phyloP scores from a whole-genome alignment of 1,140 invertebrate species.

The Megathymus violae region DNA sequence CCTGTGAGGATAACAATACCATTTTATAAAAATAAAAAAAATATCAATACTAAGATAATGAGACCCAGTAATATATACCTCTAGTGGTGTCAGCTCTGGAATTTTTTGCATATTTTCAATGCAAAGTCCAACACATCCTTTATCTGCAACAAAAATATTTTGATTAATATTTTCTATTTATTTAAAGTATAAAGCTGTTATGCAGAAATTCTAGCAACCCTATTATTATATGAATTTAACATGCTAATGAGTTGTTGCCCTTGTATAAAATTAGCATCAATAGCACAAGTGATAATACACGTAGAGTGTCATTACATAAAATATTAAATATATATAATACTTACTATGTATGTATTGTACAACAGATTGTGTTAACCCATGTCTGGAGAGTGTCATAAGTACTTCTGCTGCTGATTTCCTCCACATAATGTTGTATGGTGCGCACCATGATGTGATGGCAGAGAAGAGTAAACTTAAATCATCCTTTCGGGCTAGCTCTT shows the following conservation, averaged over 20 bases:
- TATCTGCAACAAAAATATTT: conserved; percentile 87
- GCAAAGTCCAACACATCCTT: conserved; percentile 96
- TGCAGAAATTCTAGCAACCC: no score
- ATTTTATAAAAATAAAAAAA: no score
- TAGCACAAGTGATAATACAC: background rate
- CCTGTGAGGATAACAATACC: no score
- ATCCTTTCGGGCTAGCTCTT: conserved; percentile 98
- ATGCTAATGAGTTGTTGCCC: conserved; percentile 4
- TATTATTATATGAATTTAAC: no score
- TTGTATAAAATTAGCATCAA: background rate
- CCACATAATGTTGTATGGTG: conserved; percentile 96
- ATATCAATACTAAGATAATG: no score
- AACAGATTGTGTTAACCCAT: conserved; percentile 95
- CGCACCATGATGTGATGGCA: conserved; percentile 97
- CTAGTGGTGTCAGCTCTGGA: conserved; percentile 95
- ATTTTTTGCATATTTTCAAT: conserved; percentile 98
- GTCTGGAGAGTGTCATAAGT: conserved; percentile 96
- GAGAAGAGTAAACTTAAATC: conserved; percentile 98
- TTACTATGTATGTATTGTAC: conserved; percentile 98
- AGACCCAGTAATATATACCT: conserved; percentile 86
- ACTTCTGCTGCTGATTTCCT: conserved; percentile 98
- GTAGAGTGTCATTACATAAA: conserved; percentile 2
- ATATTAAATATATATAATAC: conserved; percentile 72
- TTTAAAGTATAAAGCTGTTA: no score
- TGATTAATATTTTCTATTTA: background rate